phyloP scores from a whole-genome alignment of 2,888 invertebrate genomes.

The Scelioninae gen. 1 region DNA sequence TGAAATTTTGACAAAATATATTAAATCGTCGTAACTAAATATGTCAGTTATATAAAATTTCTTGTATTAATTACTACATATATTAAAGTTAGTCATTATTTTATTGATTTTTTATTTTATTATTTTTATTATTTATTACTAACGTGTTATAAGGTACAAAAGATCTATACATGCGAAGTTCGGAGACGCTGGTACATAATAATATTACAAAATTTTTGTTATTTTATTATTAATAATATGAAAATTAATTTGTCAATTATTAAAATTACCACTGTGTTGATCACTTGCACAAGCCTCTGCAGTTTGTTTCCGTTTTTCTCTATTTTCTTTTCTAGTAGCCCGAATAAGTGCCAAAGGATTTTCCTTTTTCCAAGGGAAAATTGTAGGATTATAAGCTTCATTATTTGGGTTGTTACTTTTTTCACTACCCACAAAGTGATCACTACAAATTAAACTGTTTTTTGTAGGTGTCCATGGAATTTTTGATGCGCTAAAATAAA shows the following conservation, averaged over 20 bases:
- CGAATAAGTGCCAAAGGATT: not conserved
- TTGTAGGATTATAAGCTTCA: conserved; percentile 36
- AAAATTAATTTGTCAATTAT: not conserved
- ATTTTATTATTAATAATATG: not conserved
- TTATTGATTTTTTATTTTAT: too few species aligned
- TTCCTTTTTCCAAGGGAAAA: not conserved
- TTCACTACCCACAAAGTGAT: conserved; percentile 21
- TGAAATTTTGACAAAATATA: not conserved
- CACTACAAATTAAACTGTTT: conserved; percentile 22
- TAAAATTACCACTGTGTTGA: not conserved
- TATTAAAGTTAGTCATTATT: too few species aligned
- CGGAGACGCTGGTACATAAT: too few species aligned
- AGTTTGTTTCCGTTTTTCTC: not conserved
- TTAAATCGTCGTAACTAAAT: too few species aligned
- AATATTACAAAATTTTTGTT: too few species aligned
- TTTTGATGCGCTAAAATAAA: too few species aligned
- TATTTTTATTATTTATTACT: too few species aligned
- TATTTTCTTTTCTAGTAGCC: not conserved
- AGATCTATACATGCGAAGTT: too few species aligned
- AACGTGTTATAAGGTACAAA: too few species aligned
- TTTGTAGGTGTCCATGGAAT: conserved; percentile 18
- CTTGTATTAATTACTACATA: not conserved
- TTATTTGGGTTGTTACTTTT: conserved; percentile 23
- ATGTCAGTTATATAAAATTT: not conserved
- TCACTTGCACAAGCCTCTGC: too few species aligned